Percentiles rank a stretch among this genome's conserved stretches.
Evolutionary conservation across 2,888 invertebrate genomes (phyloP).

Genomic region (Lumbricus terrestris): DNA sequence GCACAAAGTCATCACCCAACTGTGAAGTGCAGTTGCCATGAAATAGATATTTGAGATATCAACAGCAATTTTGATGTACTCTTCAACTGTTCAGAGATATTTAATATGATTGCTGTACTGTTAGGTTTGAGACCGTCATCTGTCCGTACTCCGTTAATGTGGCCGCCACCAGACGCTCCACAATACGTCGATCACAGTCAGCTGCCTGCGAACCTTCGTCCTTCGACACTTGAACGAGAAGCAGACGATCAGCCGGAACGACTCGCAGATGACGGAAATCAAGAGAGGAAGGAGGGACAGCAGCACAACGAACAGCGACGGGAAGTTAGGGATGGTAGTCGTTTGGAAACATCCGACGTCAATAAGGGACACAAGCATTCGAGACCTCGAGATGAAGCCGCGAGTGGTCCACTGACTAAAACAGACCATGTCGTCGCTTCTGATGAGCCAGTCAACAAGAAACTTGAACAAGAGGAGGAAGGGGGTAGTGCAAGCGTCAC

Average conservation of each 20-base stretch:
- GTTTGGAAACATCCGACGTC: not conserved
- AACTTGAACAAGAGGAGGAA: not conserved
- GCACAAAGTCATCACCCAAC: no score
- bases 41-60: not conserved
- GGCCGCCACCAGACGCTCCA: slow-evolving; percentile 37
- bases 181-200: not conserved
- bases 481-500: not conserved
- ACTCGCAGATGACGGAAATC: not conserved
- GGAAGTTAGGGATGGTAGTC: not conserved
- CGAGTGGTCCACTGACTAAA: not conserved
- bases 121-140: not conserved
- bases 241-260: not conserved
- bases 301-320: not conserved
- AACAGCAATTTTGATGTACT: not conserved
- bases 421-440: not conserved
- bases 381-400: not conserved
- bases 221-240: slow-evolving; percentile 5
- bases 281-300: not conserved
- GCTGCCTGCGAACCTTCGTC: slow-evolving; percentile 25
- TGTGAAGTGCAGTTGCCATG: no score
- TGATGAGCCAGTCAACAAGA: not conserved
- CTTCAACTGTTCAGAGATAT: not conserved
- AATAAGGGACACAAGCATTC: not conserved
- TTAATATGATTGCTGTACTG: not conserved
- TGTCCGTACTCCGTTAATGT: slow-evolving; percentile 24